Conservation (phyloP, 2,113 vertebrate species). For the Periophthalmodon schlosseri region DNA sequence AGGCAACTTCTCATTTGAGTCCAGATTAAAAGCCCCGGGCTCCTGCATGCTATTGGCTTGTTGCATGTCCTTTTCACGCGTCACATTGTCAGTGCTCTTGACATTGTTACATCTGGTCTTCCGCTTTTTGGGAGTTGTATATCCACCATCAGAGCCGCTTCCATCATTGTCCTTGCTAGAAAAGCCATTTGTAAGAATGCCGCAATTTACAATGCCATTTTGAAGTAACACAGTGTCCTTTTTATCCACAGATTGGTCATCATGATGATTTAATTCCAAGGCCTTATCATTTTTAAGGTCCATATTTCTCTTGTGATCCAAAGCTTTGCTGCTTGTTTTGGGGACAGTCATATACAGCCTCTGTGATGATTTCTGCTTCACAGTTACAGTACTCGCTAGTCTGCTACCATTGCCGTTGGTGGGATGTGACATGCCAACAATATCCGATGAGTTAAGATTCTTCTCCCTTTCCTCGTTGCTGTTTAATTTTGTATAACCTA, state of each 20-base stretch:
- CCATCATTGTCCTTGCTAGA: constrained; percentile 93
- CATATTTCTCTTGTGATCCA: constrained; percentile 89
- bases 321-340: constrained; percentile 86
- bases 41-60: constrained; percentile 82
- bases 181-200: constrained; percentile 91
- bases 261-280: constrained; percentile 84
- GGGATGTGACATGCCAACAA: constrained; percentile 63
- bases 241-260: constrained; percentile 83
- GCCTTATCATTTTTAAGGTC: constrained; percentile 90
- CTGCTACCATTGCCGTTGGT: constrained; percentile 70
- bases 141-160: constrained; percentile 93
- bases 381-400: constrained; percentile 65
- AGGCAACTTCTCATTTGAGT: constrained; percentile 81
- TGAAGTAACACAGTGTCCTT: constrained; percentile 82
- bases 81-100: constrained; percentile 87
- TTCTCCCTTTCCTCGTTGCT: constrained; percentile 70
- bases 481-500: constrained; percentile 79
- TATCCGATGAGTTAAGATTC: constrained; percentile 63
- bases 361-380: constrained; percentile 68
- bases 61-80: constrained; percentile 83
- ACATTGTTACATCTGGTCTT: constrained; percentile 87
- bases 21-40: constrained; percentile 78
- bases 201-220: constrained; percentile 87
- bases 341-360: constrained; percentile 70
- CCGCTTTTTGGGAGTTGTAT: constrained; percentile 92